Base-by-base conservation (phyloP, 2,113 vertebrate genomes). In the Tympanuchus pallidicinctus region DNA sequence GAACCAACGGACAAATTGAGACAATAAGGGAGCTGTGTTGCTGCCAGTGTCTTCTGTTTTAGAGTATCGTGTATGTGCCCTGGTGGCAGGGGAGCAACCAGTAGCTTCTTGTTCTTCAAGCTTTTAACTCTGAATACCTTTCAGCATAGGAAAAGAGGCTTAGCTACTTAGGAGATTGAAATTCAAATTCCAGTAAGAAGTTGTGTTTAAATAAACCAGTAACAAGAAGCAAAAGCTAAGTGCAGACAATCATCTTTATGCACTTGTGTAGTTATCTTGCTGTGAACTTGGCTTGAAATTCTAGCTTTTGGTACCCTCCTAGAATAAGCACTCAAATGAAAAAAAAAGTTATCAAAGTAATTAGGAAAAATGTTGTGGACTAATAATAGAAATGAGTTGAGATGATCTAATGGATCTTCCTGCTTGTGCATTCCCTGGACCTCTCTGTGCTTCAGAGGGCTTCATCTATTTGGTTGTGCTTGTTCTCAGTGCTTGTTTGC, bases 341-440 rank as follows among this genome's bases (percentile, higher is more conserved):
- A 36, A 67, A 34, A n/a, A 6, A 52, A 69, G 28, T 11, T 75
- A 17, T 12, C 69, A n/a, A 42, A 65, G 48, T 71, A 60, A 52
- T 38, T 82, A 21, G 2, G 25, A 80, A 20, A 85, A 75, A 52
- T 57, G 14, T 85, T 69, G 43, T 34, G 20, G 40, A 10, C 77
- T 56, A 77, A 25, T 84, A 59, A 56, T 27, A 34, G 11, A 27
- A 71, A 48, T 6, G 24, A 74, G 16, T 38, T 77, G n/a, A 0
- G 0, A 12, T 9, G 5, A 14, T 67, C 19, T 76, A 48, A 9
- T 61, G 32, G 12, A 57, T 70, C 9, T 67, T 90, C 25, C 36
- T 91, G 27, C 19, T 19, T 32, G 5, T 63, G 5, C 0, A 0
- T 77, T 91, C 21, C 13, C 15, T 19, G 27, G 32, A 8, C 18